Percentiles rank a stretch among this genome's conserved stretches.
phyloP scores from a whole-genome alignment of 2,888 invertebrate genomes.

The Sympetrum striolatum region DNA sequence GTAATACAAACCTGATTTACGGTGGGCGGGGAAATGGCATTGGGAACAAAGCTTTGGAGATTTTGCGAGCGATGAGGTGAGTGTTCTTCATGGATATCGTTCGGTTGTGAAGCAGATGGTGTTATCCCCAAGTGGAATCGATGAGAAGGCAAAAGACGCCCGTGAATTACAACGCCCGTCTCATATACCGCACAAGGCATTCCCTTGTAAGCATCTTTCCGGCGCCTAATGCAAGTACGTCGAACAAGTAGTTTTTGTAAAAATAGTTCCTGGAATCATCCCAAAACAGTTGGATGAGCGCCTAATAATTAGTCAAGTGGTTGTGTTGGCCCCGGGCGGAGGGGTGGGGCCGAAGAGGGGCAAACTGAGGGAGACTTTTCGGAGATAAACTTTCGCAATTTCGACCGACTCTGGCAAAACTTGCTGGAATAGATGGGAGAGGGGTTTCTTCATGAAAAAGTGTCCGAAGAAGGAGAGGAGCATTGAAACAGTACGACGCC shows the following conservation, averaged over 20 bases:
- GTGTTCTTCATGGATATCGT: too few relatives aligned
- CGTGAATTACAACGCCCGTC: too few relatives aligned
- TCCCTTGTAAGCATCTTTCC: not conserved
- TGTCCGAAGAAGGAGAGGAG: not conserved
- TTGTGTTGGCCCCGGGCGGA: not conserved
- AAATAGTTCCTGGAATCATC: slow-evolving; percentile 12
- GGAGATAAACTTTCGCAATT: slow-evolving; percentile 31
- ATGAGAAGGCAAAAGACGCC: too few relatives aligned
- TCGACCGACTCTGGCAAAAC: slow-evolving; percentile 23
- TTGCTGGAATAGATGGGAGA: not conserved
- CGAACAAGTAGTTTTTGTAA: not conserved
- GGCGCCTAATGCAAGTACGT: not conserved
- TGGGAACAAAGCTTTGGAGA: too few relatives aligned
- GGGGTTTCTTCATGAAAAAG: not conserved
- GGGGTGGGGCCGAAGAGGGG: not conserved
- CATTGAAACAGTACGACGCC: not conserved
- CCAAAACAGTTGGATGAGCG: slow-evolving; percentile 1
- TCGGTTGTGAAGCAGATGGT: too few relatives aligned
- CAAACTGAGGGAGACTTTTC: not conserved
- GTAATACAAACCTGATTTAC: too few relatives aligned
- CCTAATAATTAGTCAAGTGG: slow-evolving; percentile 11
- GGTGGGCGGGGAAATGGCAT: too few relatives aligned
- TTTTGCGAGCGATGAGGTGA: too few relatives aligned
- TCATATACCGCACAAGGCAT: too few relatives aligned
- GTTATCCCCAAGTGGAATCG: too few relatives aligned